Conservation (phyloP, 2,888 invertebrate species). For the Gnatocerus cornutus region DNA sequence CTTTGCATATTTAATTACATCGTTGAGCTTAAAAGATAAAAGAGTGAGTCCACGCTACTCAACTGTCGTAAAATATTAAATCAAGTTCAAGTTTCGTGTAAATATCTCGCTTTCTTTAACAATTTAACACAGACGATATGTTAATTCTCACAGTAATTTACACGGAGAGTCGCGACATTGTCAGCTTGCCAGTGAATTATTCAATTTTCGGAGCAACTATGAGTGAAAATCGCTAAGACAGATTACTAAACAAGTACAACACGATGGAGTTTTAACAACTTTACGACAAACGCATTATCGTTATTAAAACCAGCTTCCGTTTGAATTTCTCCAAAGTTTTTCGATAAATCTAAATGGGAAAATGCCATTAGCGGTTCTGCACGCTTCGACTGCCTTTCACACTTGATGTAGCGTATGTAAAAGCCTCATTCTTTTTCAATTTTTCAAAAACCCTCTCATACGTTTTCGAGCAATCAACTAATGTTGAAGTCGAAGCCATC, state of each 20-base stretch:
- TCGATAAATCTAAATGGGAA: constrained; percentile 24
- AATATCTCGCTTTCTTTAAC: constrained; percentile 10
- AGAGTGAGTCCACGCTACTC: no score
- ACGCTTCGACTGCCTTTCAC: constrained; percentile 13
- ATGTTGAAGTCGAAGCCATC: no score
- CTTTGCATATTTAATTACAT: constrained; percentile 10
- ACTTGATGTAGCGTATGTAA: constrained; percentile 18
- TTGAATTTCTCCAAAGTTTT: constrained; percentile 9
- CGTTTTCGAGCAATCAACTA: no score
- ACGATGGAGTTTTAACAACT: constrained; percentile 22
- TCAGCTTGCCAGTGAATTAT: constrained; percentile 28
- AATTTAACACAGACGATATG: constrained; percentile 22
- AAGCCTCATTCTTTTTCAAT: not conserved
- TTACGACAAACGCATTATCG: constrained; percentile 27
- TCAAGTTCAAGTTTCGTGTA: not conserved
- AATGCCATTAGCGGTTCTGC: constrained; percentile 17
- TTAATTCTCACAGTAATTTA: constrained; percentile 32
- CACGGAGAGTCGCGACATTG: no score
- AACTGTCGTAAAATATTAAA: no score
- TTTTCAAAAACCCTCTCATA: no score
- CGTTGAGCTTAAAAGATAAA: not conserved
- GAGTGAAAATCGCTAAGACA: constrained; percentile 26
- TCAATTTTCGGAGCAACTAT: constrained; percentile 19
- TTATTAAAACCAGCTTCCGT: not conserved
- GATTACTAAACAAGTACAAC: constrained; percentile 18